Evolutionary conservation across 2,113 vertebrate species (phyloP), one percentile per base, ranked within the genome.

Genomic region (Rafetus swinhoei): DNA sequence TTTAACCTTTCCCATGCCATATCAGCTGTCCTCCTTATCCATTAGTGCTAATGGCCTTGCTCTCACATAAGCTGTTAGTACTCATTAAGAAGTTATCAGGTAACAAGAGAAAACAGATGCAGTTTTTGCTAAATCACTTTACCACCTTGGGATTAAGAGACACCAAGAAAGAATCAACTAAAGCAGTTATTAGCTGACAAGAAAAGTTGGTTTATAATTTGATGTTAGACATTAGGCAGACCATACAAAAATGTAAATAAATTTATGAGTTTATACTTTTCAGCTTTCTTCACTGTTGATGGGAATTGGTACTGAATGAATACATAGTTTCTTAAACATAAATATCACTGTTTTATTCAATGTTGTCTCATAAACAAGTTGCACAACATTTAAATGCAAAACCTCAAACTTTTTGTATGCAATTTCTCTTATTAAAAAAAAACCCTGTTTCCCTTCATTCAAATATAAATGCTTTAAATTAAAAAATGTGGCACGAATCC

Each of bases 1-100:
- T 95, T 97, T 98, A 98, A 97, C 98, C 98, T 98, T 98, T 98
- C 97, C 97, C 96, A 93, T 95, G 97, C 96, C 95, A 3, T 97
- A 97, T 98, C 97, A 96, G 95, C 95, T 98, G 97, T 97, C 97
- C 92, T 93, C 91, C 82, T 84, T 57, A 69, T 95, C 98, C 98
- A 99, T 99, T 98, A 99, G 97, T 94, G 96, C 97, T 99, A 99
- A 99, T 98, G 98, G 98, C 90, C 94, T 95, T 97, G 97, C 97
- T 98, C 98, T 98, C 98, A 98, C 98, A 97, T 98, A 98, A 98
- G 98, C 98, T 98, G 98, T 98, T 98, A 97, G 97, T 93, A 96
- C 97, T 99, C 97, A 98, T 98, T 99, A 98, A 97, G 98, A 95
- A 97, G 97, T 98, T 97, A 98, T 98, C 98, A 97, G 97, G 97